A percentile compares a stretch with the other conserved stretches of the same genome.
Evolutionary conservation across 1,140 invertebrate genomes (phyloP).

Genomic region (Halesus radiatus): DNA sequence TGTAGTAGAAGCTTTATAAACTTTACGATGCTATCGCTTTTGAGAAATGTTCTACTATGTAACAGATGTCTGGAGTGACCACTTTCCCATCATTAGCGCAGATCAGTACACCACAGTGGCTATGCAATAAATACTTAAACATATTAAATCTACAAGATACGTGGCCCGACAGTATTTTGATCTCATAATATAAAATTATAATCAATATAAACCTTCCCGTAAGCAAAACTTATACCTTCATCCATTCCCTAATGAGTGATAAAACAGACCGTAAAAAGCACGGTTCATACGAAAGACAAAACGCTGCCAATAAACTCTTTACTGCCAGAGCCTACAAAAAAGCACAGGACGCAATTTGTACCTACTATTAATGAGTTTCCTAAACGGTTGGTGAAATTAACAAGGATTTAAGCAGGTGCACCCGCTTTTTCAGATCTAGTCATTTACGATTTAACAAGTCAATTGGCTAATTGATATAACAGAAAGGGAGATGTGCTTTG

Average conservation of each 20-base stretch:
- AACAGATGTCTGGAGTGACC: too few relatives aligned
- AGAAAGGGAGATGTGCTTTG: constrained; percentile 28
- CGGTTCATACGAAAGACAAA: background rate
- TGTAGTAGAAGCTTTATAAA: too few relatives aligned
- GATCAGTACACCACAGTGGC: too few relatives aligned
- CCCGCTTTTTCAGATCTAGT: background rate
- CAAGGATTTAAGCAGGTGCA: background rate
- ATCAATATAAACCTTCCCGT: too few relatives aligned
- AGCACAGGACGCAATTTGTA: background rate
- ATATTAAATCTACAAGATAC: too few relatives aligned
- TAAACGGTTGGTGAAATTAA: constrained; percentile 19
- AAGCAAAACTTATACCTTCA: too few relatives aligned
- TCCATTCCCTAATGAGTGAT: background rate
- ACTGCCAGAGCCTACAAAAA: constrained; percentile 18
- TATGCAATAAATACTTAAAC: too few relatives aligned
- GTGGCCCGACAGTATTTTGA: too few relatives aligned
- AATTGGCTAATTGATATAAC: constrained; percentile 52
- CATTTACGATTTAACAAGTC: constrained; percentile 31
- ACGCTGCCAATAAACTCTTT: background rate
- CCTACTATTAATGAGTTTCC: constrained; percentile 29
- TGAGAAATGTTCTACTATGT: too few relatives aligned
- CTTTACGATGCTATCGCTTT: too few relatives aligned
- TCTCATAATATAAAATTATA: too few relatives aligned
- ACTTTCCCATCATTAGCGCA: too few relatives aligned
- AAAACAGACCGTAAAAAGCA: background rate